These are phyloP conservation scores for Proteles cristata DNA, from an alignment of 2,113 vertebrate genomes.

Conservation along the genomic window DNA sequence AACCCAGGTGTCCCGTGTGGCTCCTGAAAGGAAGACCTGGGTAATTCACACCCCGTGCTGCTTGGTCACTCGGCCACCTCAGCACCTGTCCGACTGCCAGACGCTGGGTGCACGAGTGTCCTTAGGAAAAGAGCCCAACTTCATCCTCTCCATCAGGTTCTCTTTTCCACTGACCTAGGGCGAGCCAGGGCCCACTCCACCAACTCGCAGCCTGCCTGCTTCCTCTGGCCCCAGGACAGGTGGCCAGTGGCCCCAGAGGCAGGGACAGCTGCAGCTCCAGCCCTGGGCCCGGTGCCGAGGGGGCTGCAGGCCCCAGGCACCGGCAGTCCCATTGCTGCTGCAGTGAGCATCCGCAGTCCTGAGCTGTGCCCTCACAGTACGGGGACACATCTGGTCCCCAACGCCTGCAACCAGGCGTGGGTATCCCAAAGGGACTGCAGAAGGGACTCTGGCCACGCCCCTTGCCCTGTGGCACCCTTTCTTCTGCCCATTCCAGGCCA, in stretches of 20 bases:
- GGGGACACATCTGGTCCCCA: neutral
- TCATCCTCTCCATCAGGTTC: rapidly evolving
- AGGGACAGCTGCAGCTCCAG: neutral
- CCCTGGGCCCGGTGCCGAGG: neutral
- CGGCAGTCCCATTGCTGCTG: neutral
- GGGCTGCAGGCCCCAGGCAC: too few species aligned
- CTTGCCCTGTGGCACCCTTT: neutral
- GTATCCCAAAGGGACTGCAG: neutral
- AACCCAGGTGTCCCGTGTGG: too few species aligned
- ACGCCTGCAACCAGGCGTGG: neutral
- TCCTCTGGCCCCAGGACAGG: neutral
- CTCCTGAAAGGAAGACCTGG: neutral
- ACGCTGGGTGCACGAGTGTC: neutral
- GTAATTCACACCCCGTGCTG: too few species aligned
- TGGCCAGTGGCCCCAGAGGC: neutral
- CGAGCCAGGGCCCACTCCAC: neutral
- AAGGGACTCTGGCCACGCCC: neutral
- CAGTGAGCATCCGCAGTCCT: neutral
- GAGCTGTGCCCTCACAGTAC: neutral
- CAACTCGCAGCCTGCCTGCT: neutral
- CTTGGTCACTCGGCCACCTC: neutral
- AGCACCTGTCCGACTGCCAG: neutral
- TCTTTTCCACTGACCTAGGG: neutral
- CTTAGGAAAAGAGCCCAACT: neutral
- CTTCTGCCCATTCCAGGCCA: neutral